phyloP scores from a whole-genome alignment of 35 echinoderm and acorn worm genomes.

The Antedon bifida region DNA sequence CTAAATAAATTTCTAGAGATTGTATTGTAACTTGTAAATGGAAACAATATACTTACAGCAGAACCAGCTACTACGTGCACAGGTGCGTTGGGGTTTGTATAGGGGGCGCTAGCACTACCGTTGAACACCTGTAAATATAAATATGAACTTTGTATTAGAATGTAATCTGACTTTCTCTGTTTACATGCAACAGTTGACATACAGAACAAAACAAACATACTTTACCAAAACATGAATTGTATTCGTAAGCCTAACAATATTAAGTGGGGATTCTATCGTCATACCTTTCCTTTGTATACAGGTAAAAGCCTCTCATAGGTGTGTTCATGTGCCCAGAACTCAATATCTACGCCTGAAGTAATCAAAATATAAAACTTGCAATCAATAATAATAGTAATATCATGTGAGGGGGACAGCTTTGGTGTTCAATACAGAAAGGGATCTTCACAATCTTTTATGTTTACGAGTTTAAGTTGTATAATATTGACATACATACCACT shows the following conservation, averaged over 20 bases:
- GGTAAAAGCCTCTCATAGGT: conserved; percentile 68
- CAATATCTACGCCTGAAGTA: conserved; percentile 82
- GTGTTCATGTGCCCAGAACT: conserved; percentile 77
- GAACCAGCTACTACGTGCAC: conserved; percentile 73
- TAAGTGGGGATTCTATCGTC: not conserved
- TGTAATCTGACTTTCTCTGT: no score
- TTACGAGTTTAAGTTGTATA: no score
- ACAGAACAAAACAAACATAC: no score
- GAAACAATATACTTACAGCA: conserved; percentile 40
- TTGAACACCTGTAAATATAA: conserved; percentile 36
- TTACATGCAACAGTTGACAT: no score
- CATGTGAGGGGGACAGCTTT: no score
- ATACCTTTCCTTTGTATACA: conserved; percentile 43
- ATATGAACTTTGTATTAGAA: not conserved
- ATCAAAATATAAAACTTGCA: not conserved
- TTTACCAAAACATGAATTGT: no score
- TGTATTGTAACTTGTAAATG: no score
- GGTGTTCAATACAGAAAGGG: no score
- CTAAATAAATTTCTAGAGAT: not conserved
- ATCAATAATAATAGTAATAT: not conserved
- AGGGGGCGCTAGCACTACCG: conserved; percentile 41
- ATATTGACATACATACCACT: no score
- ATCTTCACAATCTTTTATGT: no score
- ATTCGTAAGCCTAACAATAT: no score
- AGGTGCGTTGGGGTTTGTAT: conserved; percentile 63